Evolutionary conservation across 2,888 invertebrate species (phyloP).

Genomic region (Metalampra italica): DNA sequence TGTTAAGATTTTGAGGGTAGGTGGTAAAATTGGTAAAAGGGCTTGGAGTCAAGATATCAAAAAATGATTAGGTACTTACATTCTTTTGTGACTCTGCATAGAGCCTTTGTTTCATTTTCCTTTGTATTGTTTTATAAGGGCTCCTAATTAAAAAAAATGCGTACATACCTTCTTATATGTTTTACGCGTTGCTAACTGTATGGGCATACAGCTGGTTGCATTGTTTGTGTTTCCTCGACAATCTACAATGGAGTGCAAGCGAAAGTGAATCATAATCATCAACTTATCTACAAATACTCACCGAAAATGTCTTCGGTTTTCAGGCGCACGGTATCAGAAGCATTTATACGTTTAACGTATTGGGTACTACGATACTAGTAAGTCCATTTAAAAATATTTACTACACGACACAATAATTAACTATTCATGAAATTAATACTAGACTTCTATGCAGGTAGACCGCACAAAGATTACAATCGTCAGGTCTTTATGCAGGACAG

Average conservation of each 20-base stretch:
- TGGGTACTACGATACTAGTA: conserved; percentile 46
- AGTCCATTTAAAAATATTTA: conserved; percentile 50
- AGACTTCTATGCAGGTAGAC: conserved; percentile 66
- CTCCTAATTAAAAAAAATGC: too few species aligned
- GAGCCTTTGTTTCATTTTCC: too few species aligned
- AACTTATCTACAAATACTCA: conserved; percentile 53
- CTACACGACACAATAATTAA: conserved; percentile 57
- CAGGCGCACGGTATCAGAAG: conserved; percentile 40
- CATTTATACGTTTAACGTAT: conserved; percentile 49
- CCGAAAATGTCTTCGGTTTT: conserved; percentile 54
- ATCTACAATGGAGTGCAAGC: conserved; percentile 11
- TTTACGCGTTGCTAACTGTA: not conserved
- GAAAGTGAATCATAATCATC: conserved; percentile 56
- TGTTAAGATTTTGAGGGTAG: too few species aligned
- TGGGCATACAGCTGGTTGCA: not conserved
- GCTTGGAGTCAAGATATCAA: too few species aligned
- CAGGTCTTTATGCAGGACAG: conserved; percentile 39
- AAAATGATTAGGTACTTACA: too few species aligned
- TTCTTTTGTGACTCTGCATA: too few species aligned
- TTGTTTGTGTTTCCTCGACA: conserved; percentile 5
- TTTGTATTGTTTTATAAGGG: too few species aligned
- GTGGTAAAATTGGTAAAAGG: too few species aligned
- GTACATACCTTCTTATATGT: not conserved
- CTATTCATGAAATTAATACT: conserved; percentile 64
- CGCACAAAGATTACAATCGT: conserved; percentile 59